Percentiles rank a stretch among this genome's conserved stretches.
Evolutionary conservation across 2,888 invertebrate species (phyloP).

Genomic region (Eilema sororculum): DNA sequence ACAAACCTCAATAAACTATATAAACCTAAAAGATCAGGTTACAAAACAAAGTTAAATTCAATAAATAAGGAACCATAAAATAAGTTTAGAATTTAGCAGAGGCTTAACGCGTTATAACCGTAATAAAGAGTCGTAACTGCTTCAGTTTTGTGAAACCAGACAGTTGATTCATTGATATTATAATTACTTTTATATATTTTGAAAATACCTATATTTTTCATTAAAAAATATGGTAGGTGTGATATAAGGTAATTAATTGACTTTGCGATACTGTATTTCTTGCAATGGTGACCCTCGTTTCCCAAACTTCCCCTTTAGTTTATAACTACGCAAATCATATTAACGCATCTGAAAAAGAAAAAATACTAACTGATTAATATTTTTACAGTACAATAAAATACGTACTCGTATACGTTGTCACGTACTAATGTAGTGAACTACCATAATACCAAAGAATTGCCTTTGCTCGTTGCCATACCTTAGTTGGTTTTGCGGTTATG

Average conservation of each 20-base stretch:
- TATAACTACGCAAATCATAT: too few relatives aligned
- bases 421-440: conserved; percentile 19
- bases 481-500: conserved; percentile 47
- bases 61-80: background rate
- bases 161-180: background rate
- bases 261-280: too few relatives aligned
- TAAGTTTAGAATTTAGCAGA: background rate
- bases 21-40: background rate
- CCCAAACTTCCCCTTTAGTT: too few relatives aligned
- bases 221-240: too few relatives aligned
- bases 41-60: background rate
- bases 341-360: too few relatives aligned
- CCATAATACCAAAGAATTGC: conserved; percentile 32
- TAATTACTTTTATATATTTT: background rate
- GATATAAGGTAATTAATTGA: background rate
- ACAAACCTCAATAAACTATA: background rate
- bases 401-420: background rate
- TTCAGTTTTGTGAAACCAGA: background rate
- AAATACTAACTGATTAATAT: background rate
- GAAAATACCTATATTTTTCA: background rate
- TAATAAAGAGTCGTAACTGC: background rate
- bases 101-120: background rate
- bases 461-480: conserved; percentile 40
- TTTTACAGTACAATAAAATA: background rate
- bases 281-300: too few relatives aligned